These are phyloP conservation scores for Chaetorhynchus papuensis DNA, from an alignment of 2,113 vertebrate genomes.

Conservation along the genomic window DNA sequence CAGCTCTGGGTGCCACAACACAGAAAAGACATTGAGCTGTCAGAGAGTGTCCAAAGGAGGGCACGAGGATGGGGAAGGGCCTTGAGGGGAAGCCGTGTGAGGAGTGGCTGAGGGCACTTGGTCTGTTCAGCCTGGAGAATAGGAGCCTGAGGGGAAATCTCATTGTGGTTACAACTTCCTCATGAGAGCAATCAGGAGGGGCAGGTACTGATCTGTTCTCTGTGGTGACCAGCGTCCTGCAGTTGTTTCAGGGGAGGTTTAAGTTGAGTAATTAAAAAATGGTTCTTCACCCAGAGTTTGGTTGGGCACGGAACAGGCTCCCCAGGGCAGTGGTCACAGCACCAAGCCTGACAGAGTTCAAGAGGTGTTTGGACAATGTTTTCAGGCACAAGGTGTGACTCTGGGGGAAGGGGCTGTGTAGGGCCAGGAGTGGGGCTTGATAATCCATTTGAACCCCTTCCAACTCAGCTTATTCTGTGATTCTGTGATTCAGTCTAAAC, in stretches of 20 bases:
- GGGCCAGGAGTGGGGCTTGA: background rate
- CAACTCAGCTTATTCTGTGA: background rate
- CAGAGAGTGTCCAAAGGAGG: background rate
- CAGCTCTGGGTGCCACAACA: background rate
- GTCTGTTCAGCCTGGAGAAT: background rate
- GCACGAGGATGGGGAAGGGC: background rate
- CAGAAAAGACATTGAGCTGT: background rate
- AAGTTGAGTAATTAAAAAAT: background rate
- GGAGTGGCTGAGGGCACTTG: background rate
- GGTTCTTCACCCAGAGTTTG: fast-evolving
- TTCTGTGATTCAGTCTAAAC: background rate
- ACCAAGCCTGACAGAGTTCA: background rate
- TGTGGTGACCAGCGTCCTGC: background rate
- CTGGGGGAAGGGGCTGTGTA: background rate
- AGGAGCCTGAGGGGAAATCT: background rate
- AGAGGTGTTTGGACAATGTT: background rate
- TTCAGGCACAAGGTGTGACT: too few species aligned
- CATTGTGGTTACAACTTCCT: background rate
- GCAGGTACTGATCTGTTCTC: fast-evolving
- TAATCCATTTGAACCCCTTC: background rate
- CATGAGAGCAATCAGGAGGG: background rate
- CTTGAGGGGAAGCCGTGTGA: background rate
- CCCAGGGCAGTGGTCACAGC: background rate
- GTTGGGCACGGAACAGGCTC: background rate
- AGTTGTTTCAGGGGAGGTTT: background rate